A percentile compares a stretch with the other conserved stretches of the same genome.
phyloP scores from a whole-genome alignment of 2,113 vertebrate species.

The Thermophis baileyi region DNA sequence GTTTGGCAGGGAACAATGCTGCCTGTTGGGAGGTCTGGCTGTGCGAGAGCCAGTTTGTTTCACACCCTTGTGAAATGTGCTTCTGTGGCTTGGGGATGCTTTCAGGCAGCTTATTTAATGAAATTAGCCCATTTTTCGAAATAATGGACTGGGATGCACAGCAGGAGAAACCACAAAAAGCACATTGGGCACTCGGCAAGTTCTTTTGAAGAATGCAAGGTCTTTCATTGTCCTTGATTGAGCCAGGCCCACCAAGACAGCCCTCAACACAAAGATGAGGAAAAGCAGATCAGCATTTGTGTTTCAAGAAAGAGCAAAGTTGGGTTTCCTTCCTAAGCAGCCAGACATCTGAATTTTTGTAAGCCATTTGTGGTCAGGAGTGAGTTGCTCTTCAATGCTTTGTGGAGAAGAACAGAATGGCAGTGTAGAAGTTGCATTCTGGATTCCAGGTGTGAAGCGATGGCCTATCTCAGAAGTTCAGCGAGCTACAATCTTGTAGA shows the following conservation, averaged over 20 bases:
- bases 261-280: not conserved
- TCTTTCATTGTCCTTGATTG: not conserved
- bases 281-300: not conserved
- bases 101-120: not conserved
- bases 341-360: not conserved
- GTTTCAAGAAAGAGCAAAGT: not conserved
- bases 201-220: not conserved
- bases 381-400: not conserved
- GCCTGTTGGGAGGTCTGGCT: not conserved
- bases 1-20: not conserved
- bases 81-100: not conserved
- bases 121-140: not conserved
- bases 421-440: not conserved
- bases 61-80: not conserved
- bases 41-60: not conserved
- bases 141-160: not conserved
- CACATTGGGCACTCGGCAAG: not conserved
- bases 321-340: not conserved
- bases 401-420: not conserved
- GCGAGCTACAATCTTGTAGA: not conserved
- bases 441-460: not conserved
- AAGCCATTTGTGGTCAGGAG: not conserved
- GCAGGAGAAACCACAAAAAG: not conserved
- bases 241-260: not conserved
- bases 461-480: slow-evolving; percentile 19